Evolutionary conservation across 1,140 invertebrate genomes (phyloP), one percentile per base, ranked within the genome.

Genomic region (Papilio helenus): DNA sequence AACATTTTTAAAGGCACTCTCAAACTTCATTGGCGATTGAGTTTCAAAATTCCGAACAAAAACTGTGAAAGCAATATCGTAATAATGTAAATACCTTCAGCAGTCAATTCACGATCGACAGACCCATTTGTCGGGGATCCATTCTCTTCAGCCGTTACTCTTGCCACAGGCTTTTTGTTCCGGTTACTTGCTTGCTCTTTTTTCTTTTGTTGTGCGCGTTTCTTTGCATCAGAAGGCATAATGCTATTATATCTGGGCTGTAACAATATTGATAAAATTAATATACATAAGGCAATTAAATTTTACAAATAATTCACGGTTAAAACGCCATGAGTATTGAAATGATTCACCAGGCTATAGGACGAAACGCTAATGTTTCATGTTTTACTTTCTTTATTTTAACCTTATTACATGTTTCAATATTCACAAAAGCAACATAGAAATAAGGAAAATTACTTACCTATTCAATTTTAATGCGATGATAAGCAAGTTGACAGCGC

Each of bases 161-260:
- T 90, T 90, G 94, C 85, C 82, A 93, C 95, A 79, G 93, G 90
- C 85, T 97, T 97, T 84, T 97, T 97, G 82, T 96, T 96, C 86
- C 97, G 96, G 74, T 96, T 96, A 91, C 98, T 98, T 26, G 98
- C 97, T 39, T 98, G 98, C 87, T 99, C 98, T 93, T 99, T 99
- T 95, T 99, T 99, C 94, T 99, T 98, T 88, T 98, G 97, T 92
- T 98, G 98, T 91, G 99, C 97, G 88, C 98, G 98, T 96, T 99
- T 99, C 94, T 99, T 99, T 3, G 99, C 97, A 94, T 99, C 98
- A 84, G 98, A 99, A 86, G 99, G 98, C 99, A 99, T 99, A 87
- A 84, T 95, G 80, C 68, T 82, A 79, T 79, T 84, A 79, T 80
- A 81, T 83, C 83, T 77, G 81, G 80, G 71, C 79, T 84, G 77